Base-by-base conservation (phyloP, 2,888 invertebrate genomes). In the Deilephila elpenor region DNA sequence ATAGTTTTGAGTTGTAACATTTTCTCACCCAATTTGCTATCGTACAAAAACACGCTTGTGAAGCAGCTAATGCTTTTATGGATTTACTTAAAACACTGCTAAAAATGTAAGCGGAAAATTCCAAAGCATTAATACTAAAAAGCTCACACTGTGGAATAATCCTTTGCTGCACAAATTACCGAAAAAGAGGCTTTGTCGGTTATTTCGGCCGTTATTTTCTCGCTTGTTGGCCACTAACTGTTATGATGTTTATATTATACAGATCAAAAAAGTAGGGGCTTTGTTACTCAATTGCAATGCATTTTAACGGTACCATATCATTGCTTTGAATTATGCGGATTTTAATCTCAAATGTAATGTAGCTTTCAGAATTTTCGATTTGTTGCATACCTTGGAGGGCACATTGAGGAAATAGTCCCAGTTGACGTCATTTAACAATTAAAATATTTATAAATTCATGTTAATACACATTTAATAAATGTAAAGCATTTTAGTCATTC, bases 91-190 rank as follows among this genome's bases (percentile, higher is more conserved):
- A 56, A 56, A 56, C 56, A 56, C 56, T 56, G 56, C 56, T 56
- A 56, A 56, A 56, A 56, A 56, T 56, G 56, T 56, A 56, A 56
- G 56, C 56, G 56, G 56, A 56, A 56, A 56, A 56, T n/a, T 56
- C 56, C n/a, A n/a, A 56, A 56, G 56, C 56, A n/a, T 56, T 56
- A 56, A 56, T 56, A n/a, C 56, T n/a, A 56, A n/a, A 44, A 44
- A 44, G 19, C n/a, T 56, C 56, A 56, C 56, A n/a, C n/a, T 56
- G 6, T 17, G 51, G 17, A 56, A 56, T 56, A 56, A 56, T 56
- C 56, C 56, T 56, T 56, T 56, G 56, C n/a, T 56, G 56, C 56
- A 56, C 56, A 56, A 56, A 56, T 56, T 56, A 56, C 56, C 56
- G 56, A 56, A 56, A 56, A 56, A 56, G 56, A 56, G 56, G 56